Conservation (phyloP, 2,113 vertebrate genomes). For the Aldabrachelys gigantea region DNA sequence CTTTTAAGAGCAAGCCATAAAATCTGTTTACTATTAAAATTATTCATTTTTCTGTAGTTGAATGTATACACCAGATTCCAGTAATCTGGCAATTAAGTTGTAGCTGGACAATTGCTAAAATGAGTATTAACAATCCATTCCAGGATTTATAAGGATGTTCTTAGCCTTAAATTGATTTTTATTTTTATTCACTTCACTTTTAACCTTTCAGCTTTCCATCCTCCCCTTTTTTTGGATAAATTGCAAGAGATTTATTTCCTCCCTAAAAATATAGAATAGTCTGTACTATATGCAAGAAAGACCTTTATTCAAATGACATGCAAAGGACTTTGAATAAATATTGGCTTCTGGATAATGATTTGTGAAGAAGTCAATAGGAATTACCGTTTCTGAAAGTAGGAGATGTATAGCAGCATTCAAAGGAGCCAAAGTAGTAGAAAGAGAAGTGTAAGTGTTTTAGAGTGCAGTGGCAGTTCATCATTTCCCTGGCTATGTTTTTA, state of each 20-base stretch:
- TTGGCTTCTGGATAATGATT: not conserved
- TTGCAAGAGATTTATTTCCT: not conserved
- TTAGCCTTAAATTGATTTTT: not conserved
- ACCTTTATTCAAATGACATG: not conserved
- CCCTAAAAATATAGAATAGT: accelerated
- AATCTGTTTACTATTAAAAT: not conserved
- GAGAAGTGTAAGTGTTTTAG: not conserved
- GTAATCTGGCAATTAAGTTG: not conserved
- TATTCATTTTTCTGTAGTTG: not conserved
- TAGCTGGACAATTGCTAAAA: not conserved
- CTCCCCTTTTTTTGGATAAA: not conserved
- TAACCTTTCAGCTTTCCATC: not conserved
- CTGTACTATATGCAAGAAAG: not conserved
- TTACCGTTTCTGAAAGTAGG: not conserved
- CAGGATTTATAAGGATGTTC: not conserved
- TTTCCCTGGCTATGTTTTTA: not conserved
- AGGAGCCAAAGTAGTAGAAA: not conserved
- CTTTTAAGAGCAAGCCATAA: not conserved
- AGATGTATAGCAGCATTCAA: not conserved
- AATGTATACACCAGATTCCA: not conserved
- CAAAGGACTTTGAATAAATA: not conserved
- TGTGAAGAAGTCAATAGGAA: not conserved
- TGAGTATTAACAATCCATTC: not conserved
- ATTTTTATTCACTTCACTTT: not conserved
- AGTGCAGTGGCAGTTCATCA: not conserved